Evolutionary conservation across 2,888 invertebrate genomes (phyloP).

Genomic region (Parasteatoda lunata): DNA sequence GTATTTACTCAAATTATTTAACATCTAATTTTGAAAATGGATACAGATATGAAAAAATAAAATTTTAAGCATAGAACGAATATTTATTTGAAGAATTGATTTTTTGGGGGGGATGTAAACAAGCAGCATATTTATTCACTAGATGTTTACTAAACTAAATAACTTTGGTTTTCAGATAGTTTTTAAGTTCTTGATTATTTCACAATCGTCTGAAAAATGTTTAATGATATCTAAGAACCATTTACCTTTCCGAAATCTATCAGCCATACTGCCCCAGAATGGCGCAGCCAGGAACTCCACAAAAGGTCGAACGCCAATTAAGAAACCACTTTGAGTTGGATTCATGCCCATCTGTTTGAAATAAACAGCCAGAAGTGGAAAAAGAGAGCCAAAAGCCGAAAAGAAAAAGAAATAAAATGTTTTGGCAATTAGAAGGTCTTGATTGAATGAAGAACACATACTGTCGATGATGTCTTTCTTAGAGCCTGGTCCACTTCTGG

Average conservation of each 20-base stretch:
- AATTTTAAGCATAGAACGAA: too few species aligned
- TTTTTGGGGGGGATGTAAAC: too few species aligned
- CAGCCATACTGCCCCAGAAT: conserved; percentile 97
- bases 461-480: conserved; percentile 83
- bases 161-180: too few species aligned
- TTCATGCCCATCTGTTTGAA: conserved; percentile 99
- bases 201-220: too few species aligned
- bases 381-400: conserved; percentile 97
- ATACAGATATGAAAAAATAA: too few species aligned
- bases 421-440: conserved; percentile 94
- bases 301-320: conserved; percentile 94
- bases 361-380: conserved; percentile 98
- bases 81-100: too few species aligned
- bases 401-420: conserved; percentile 99
- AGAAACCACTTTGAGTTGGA: conserved; percentile 91
- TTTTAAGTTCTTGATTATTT: too few species aligned
- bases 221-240: too few species aligned
- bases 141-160: too few species aligned
- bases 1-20: too few species aligned
- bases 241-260: conserved; percentile 87
- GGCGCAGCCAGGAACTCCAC: conserved; percentile 98
- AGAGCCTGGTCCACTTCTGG: neutral
- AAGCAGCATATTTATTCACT: too few species aligned
- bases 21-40: too few species aligned
- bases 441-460: conserved; percentile 88